Conservation (phyloP, 2,797 vertebrate species). For the Girardinus metallicus region DNA sequence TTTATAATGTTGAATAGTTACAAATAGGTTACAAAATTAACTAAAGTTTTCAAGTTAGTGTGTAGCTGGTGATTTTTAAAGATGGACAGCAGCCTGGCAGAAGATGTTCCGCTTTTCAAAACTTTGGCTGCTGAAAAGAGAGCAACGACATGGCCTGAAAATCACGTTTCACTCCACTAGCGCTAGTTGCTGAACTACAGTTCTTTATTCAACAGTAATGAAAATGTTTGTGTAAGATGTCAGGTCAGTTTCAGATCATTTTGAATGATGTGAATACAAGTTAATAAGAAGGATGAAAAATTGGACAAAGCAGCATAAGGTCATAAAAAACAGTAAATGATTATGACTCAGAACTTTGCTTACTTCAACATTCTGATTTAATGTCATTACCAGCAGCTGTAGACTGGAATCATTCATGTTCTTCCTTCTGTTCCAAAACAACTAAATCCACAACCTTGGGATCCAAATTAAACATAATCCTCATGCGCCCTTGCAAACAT, state of each 20-base stretch:
- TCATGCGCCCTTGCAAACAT: constrained; percentile 54
- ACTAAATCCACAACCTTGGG: constrained; percentile 45
- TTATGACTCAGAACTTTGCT: not conserved
- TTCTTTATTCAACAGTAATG: not conserved
- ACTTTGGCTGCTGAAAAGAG: not conserved
- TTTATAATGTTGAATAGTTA: too few species aligned
- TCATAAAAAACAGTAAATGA: not conserved
- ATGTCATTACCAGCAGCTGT: constrained; percentile 31
- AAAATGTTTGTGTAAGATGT: not conserved
- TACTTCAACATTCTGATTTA: constrained; percentile 23
- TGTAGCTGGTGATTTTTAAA: too few species aligned
- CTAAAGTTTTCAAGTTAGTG: too few species aligned
- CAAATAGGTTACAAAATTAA: too few species aligned
- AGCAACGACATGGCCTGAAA: not conserved
- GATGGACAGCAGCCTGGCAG: too few species aligned
- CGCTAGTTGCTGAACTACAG: not conserved
- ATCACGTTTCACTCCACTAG: not conserved
- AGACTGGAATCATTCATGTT: constrained; percentile 24
- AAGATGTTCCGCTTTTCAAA: too few species aligned
- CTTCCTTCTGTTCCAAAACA: constrained; percentile 33
- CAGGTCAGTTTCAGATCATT: not conserved
- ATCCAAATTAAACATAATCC: constrained; percentile 67
- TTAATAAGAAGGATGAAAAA: not conserved
- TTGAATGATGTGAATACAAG: not conserved
- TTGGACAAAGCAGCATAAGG: not conserved